A percentile compares a stretch with the other conserved stretches of the same genome.
Evolutionary conservation across 2,888 invertebrate genomes (phyloP).

Genomic region (Microctonus brassicae): DNA sequence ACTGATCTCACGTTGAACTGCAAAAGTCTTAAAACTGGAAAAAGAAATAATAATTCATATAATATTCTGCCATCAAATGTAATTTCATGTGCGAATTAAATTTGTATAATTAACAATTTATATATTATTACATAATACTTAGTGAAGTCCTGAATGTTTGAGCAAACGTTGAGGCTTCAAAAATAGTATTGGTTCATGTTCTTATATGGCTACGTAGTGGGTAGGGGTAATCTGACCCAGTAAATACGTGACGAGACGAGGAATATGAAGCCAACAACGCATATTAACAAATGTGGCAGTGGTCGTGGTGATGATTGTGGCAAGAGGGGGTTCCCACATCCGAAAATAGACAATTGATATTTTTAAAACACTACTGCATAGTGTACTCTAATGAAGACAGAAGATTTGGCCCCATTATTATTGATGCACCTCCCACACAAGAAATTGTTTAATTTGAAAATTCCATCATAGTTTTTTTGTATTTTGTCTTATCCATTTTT

Average conservation of each 20-base stretch:
- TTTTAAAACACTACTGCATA: slow-evolving; percentile 56
- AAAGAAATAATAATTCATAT: background rate
- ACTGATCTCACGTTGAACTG: background rate
- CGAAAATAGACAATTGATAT: slow-evolving; percentile 63
- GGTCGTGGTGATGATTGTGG: background rate
- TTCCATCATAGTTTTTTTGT: too few relatives aligned
- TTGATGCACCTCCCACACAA: slow-evolving; percentile 35
- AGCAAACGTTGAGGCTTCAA: slow-evolving; percentile 55
- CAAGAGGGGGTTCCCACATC: slow-evolving; percentile 45
- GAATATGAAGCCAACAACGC: slow-evolving; percentile 29
- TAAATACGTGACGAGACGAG: slow-evolving; percentile 39
- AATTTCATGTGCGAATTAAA: background rate
- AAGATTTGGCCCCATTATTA: slow-evolving; percentile 35
- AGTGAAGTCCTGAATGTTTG: slow-evolving; percentile 44
- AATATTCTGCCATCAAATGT: background rate
- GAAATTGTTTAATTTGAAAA: too few relatives aligned
- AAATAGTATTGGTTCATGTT: slow-evolving; percentile 64
- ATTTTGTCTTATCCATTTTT: too few relatives aligned
- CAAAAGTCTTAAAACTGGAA: background rate
- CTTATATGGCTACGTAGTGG: slow-evolving; percentile 63
- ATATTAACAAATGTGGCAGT: background rate
- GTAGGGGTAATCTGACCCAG: slow-evolving; percentile 65
- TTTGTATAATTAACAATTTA: background rate
- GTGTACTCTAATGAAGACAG: background rate
- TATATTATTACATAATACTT: slow-evolving; percentile 36